These are phyloP conservation scores for Percopsis omiscomaycus DNA, from an alignment of 2,797 vertebrate species.

Conservation along the genomic window DNA sequence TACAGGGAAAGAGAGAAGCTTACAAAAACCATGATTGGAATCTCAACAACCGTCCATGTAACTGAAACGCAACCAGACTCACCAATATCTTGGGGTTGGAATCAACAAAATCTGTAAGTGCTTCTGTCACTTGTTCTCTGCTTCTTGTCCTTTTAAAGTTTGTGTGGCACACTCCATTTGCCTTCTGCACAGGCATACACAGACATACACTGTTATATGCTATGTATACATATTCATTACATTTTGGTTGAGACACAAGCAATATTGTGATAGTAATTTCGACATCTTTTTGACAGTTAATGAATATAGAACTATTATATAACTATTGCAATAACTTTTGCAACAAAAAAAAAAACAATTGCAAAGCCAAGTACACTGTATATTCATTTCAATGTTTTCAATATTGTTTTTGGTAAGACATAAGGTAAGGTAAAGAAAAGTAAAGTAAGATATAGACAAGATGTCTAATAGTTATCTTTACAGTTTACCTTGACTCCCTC, in stretches of 20 bases:
- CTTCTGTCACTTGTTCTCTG: slow-evolving; percentile 70
- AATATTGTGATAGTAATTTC: too few species aligned
- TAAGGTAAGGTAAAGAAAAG: too few species aligned
- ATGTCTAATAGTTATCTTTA: too few species aligned
- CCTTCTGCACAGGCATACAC: slow-evolving; percentile 60
- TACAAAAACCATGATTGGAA: slow-evolving; percentile 1
- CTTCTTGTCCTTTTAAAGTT: slow-evolving; percentile 81
- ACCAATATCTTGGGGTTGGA: slow-evolving; percentile 67
- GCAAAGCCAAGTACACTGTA: too few species aligned
- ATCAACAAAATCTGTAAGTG: slow-evolving; percentile 74
- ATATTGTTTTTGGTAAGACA: too few species aligned
- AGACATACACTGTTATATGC: background rate
- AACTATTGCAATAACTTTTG: too few species aligned
- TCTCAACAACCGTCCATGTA: too few species aligned
- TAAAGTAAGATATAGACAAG: too few species aligned
- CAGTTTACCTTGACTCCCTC: slow-evolving; percentile 82
- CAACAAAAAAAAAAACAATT: too few species aligned
- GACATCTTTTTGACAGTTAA: too few species aligned
- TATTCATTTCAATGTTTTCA: too few species aligned
- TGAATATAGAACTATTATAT: too few species aligned
- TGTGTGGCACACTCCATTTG: slow-evolving; percentile 73
- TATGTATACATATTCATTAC: background rate
- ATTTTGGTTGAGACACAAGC: background rate
- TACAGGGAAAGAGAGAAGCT: slow-evolving; percentile 43
- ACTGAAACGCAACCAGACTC: slow-evolving; percentile 26